phyloP scores from a whole-genome alignment of 2,888 invertebrate genomes.

The Acleris emargana region DNA sequence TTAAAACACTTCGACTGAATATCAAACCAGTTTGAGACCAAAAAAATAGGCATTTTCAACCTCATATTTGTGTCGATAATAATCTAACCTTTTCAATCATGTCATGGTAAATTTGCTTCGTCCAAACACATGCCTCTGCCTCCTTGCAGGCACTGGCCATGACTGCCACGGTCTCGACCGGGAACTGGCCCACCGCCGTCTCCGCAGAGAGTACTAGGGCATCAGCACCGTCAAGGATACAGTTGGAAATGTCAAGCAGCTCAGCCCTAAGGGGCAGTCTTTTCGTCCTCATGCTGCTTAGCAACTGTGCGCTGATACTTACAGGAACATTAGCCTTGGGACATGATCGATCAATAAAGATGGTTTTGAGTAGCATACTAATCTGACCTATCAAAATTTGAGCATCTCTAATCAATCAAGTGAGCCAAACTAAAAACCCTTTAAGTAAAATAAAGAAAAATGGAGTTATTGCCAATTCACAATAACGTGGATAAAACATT shows the following conservation, averaged over 20 bases:
- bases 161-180: constrained; percentile 74
- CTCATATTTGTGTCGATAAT: too few species aligned
- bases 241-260: constrained; percentile 88
- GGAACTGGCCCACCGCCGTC: constrained; percentile 86
- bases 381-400: neutral
- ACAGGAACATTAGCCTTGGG: constrained; percentile 66
- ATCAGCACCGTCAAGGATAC: constrained; percentile 89
- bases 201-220: constrained; percentile 88
- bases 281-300: constrained; percentile 65
- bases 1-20: too few species aligned
- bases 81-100: constrained; percentile 61
- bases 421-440: too few species aligned
- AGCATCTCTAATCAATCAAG: too few species aligned
- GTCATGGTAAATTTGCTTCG: constrained; percentile 70
- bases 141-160: constrained; percentile 84
- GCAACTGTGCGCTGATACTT: constrained; percentile 61
- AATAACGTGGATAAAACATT: too few species aligned
- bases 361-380: too few species aligned
- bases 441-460: too few species aligned
- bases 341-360: neutral
- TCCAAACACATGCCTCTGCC: constrained; percentile 88
- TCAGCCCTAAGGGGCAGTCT: constrained; percentile 82
- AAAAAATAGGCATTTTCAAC: too few species aligned
- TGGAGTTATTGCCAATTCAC: too few species aligned
- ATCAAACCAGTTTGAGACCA: too few species aligned